These are phyloP conservation scores for Chrysodeixis includens DNA, from an alignment of 2,888 invertebrate species.

Conservation along the genomic window DNA sequence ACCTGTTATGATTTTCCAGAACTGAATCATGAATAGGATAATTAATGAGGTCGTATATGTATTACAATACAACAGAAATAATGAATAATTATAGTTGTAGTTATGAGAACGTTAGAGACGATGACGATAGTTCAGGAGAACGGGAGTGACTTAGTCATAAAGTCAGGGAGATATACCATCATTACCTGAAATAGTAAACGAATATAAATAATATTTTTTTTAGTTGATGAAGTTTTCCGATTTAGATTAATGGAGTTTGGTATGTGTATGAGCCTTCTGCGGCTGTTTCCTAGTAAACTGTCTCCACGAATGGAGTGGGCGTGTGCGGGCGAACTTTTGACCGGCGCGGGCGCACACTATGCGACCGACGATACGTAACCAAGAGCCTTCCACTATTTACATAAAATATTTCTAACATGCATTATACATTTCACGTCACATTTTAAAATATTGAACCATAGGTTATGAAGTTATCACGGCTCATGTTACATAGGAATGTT, in stretches of 20 bases:
- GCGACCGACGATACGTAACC: constrained; percentile 63
- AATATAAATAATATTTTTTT: too few relatives aligned
- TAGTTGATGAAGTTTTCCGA: too few relatives aligned
- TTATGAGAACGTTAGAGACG: too few relatives aligned
- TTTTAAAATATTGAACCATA: constrained; percentile 23
- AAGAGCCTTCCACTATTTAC: constrained; percentile 45
- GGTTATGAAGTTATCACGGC: constrained; percentile 32
- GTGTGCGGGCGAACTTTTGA: constrained; percentile 65
- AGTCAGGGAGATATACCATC: too few relatives aligned
- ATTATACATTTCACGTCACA: constrained; percentile 16
- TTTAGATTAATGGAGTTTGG: too few relatives aligned
- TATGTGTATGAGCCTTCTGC: constrained; percentile 12
- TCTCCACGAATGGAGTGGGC: constrained; percentile 54
- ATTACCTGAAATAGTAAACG: too few relatives aligned
- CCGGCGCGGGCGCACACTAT: constrained; percentile 61
- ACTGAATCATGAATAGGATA: neutral
- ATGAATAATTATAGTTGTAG: neutral
- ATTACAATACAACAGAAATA: neutral
- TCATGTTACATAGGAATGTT: constrained; percentile 22
- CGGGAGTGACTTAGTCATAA: too few relatives aligned
- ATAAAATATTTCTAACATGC: constrained; percentile 33
- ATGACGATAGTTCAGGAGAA: too few relatives aligned
- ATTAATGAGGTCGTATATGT: neutral
- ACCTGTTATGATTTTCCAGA: neutral
- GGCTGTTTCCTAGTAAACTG: neutral